These are phyloP conservation scores for Sterrhoptilus dennistouni DNA, from an alignment of 2,113 vertebrate species.

Conservation along the genomic window DNA sequence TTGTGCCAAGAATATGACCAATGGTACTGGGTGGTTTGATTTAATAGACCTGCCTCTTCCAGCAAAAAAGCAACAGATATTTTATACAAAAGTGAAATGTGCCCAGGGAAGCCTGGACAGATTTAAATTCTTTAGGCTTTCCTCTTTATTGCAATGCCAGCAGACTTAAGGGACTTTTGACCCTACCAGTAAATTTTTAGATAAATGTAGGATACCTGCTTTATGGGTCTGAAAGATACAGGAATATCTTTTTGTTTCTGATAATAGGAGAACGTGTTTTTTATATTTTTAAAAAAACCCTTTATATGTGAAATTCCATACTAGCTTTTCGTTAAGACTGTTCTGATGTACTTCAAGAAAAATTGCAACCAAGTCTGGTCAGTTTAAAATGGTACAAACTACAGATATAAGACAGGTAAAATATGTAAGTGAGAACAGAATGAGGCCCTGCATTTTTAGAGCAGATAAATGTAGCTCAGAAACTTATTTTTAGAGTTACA, in stretches of 20 bases:
- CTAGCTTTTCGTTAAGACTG: not conserved
- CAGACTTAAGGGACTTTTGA: constrained; percentile 60
- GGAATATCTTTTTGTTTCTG: not conserved
- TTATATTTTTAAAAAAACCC: not conserved
- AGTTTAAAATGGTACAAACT: not conserved
- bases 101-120: constrained; percentile 17
- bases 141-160: constrained; percentile 47
- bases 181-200: not conserved
- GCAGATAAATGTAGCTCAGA: not conserved
- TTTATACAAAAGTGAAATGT: constrained; percentile 28
- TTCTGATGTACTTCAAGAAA: not conserved
- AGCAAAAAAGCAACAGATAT: constrained; percentile 18
- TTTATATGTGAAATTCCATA: not conserved
- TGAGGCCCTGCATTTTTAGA: not conserved
- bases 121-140: constrained; percentile 46
- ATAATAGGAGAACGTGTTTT: not conserved
- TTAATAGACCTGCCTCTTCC: not conserved
- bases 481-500: not conserved
- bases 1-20: not conserved
- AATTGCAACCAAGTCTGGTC: not conserved
- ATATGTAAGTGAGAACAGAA: not conserved
- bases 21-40: constrained; percentile 8
- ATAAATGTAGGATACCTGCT: not conserved
- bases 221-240: not conserved
- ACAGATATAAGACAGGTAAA: not conserved